Base-by-base conservation (phyloP, 2,888 invertebrate species). In the Calliopum simillimum region DNA sequence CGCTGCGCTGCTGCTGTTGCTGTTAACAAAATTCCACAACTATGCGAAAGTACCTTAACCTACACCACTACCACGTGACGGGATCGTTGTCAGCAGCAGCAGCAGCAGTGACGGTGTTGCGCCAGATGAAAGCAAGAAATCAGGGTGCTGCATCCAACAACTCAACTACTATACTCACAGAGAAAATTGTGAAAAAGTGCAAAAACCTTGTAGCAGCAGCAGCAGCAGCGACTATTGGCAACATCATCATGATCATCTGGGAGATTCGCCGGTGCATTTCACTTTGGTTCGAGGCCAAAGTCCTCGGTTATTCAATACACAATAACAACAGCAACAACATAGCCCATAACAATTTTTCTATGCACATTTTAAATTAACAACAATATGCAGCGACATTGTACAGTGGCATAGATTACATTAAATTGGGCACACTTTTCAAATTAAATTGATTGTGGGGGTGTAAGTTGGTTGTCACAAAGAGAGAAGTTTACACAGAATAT, bases 201-300 rank as follows among this genome's bases (percentile, higher is more conserved):
- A 68, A 61, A 61, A 59, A 59, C 61, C 68, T 58, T 46, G 14
- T 3, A 47, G 53, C 63, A 72, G 58, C 76, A 72, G 75, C 76
- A 72, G 74, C 71, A 74, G 73, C 75, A 70, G 16, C 41, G 25
- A 63, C 33, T 19, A 44, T 56, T 44, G 44, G 13, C 47, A 44
- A n/a, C 43, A 44, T 21, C 43, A 13, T 64, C 13, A 12, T 44
- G 14, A 16, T 51, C 16, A 51, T 51, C 25, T 33, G 33, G 56
- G 13, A 16, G 51, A 33, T 64, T 25, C 33, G 41, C 33, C 19
- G 51, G n/a, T 14, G 51, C 64, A 51, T 64, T 64, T 64, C 64
- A 64, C 64, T 64, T 51, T 64, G 64, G 64, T 51, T 64, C 16
- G 47, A 64, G 64, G 64, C 64, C 51, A 64, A 64, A 64, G 64